Percentiles rank a stretch among this genome's conserved stretches.
These are phyloP conservation scores for Chrysaora quinquecirrha DNA, from an alignment of 30 jellyfish, hydroid and myxozoan species.

Conservation along the genomic window DNA sequence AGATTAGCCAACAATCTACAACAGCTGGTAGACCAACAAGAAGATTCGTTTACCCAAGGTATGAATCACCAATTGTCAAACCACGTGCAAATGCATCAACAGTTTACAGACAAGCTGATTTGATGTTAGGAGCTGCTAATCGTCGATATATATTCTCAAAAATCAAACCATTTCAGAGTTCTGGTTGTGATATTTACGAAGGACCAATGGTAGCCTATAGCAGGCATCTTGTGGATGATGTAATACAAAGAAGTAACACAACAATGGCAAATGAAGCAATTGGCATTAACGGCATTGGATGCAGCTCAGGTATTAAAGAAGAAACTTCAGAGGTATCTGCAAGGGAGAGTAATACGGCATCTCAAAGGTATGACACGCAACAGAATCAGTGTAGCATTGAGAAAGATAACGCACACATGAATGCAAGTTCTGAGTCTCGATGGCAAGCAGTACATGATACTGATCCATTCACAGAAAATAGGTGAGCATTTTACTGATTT, in stretches of 20 bases:
- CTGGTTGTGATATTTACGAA: neutral
- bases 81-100: neutral
- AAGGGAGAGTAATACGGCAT: neutral
- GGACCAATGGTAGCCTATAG: constrained; percentile 40
- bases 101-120: neutral
- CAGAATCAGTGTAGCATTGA: neutral
- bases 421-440: too few species aligned
- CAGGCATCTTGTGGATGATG: constrained; percentile 20
- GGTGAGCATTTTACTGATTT: too few species aligned
- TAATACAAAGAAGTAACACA: neutral
- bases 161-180: neutral
- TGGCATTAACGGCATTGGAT: neutral
- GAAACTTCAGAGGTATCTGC: neutral
- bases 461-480: too few species aligned
- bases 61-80: neutral
- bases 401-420: too few species aligned
- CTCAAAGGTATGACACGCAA: neutral
- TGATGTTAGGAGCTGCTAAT: neutral
- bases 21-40: too few species aligned
- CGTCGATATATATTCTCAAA: neutral
- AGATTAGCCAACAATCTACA: too few species aligned
- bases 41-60: neutral
- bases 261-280: neutral
- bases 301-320: neutral
- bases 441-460: too few species aligned